Evolutionary conservation across 2,888 invertebrate genomes (phyloP).

Genomic region (Pterostichus niger): DNA sequence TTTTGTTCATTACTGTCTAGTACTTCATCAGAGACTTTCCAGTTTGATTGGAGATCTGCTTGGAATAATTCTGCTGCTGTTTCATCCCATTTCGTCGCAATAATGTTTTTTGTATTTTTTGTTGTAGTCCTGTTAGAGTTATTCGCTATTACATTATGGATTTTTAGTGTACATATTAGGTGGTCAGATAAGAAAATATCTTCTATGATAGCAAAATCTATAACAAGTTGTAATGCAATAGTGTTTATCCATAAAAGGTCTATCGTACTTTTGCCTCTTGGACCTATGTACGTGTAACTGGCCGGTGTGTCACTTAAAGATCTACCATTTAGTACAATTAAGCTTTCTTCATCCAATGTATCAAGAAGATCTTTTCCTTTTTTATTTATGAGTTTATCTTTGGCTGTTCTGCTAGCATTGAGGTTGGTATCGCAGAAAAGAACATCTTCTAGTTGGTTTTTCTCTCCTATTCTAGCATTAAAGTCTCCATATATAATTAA

Average conservation of each 20-base stretch:
- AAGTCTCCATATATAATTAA: neutral
- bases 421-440: neutral
- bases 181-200: neutral
- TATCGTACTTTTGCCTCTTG: neutral
- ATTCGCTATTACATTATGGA: neutral
- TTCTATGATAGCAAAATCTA: neutral
- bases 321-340: conserved; percentile 9
- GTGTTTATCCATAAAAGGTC: neutral
- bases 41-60: neutral
- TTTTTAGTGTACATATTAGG: neutral
- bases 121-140: neutral
- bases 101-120: too few species aligned
- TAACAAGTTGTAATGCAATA: neutral
- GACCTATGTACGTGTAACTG: neutral
- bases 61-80: neutral
- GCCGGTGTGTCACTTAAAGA: neutral
- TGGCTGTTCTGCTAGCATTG: neutral
- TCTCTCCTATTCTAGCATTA: too few species aligned
- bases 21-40: neutral
- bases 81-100: neutral
- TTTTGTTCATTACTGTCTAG: neutral
- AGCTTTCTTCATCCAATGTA: neutral
- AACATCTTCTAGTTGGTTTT: neutral
- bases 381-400: neutral
- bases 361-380: conserved; percentile 15